These are phyloP conservation scores for Bos javanicus DNA, from an alignment of 2,113 vertebrate species.

Conservation along the genomic window DNA sequence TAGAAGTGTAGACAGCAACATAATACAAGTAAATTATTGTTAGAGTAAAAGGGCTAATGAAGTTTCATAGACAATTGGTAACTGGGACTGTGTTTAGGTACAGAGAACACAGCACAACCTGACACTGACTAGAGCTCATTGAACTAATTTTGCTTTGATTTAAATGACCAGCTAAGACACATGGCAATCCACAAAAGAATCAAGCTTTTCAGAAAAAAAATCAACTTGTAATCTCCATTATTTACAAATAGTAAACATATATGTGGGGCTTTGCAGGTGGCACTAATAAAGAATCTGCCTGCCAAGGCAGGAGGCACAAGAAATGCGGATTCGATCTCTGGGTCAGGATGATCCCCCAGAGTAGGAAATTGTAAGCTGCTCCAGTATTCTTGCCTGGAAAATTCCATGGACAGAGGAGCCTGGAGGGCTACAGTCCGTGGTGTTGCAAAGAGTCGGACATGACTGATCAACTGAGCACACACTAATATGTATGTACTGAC, in stretches of 20 bases:
- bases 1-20: background rate
- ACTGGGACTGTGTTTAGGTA: background rate
- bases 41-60: background rate
- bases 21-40: background rate
- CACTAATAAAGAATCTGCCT: background rate
- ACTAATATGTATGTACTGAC: background rate
- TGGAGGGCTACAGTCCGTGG: background rate
- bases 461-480: background rate
- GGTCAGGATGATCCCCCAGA: background rate
- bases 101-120: background rate
- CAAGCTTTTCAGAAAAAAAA: background rate
- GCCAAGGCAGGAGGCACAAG: background rate
- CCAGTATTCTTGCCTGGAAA: background rate
- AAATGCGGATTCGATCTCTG: accelerated
- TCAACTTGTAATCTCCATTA: background rate
- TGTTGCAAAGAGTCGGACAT: accelerated
- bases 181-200: background rate
- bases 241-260: background rate
- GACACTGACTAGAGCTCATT: background rate
- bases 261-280: background rate
- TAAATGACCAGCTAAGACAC: background rate
- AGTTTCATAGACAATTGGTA: background rate
- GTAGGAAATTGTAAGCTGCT: background rate
- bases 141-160: background rate
- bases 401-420: background rate